phyloP scores from a whole-genome alignment of 2,797 vertebrate species.

The Centropyge bicolor region DNA sequence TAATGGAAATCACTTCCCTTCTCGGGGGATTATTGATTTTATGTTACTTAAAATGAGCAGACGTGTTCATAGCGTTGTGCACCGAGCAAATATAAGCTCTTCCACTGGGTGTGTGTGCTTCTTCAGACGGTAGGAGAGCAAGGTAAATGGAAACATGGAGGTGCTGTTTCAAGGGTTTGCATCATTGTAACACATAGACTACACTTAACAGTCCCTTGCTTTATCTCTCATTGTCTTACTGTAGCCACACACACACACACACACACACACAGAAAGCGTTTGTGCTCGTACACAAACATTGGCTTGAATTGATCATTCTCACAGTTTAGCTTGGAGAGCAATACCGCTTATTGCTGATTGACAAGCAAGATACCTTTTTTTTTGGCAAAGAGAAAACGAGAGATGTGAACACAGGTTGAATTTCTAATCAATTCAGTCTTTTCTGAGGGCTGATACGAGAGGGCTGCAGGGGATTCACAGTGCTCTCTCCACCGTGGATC shows the following conservation, averaged over 20 bases:
- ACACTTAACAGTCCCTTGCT: slow-evolving; percentile 9
- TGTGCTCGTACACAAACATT: background rate
- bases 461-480: slow-evolving; percentile 17
- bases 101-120: background rate
- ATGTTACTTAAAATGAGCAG: slow-evolving; percentile 40
- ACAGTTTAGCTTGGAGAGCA: slow-evolving; percentile 62
- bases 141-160: slow-evolving; percentile 31
- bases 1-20: slow-evolving; percentile 41
- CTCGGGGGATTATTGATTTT: slow-evolving; percentile 47
- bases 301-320: slow-evolving; percentile 46
- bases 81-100: slow-evolving; percentile 23
- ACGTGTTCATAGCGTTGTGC: slow-evolving; percentile 26
- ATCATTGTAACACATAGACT: slow-evolving; percentile 48
- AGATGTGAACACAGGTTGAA: slow-evolving; percentile 46
- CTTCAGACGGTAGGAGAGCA: background rate
- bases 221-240: background rate
- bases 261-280: background rate
- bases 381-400: slow-evolving; percentile 34
- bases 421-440: slow-evolving; percentile 37
- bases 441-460: slow-evolving; percentile 27
- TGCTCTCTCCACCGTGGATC: background rate
- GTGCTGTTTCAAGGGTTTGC: slow-evolving; percentile 67
- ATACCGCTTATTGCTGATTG: slow-evolving; percentile 49
- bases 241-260: background rate
- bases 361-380: slow-evolving; percentile 37